Evolutionary conservation across 2,888 invertebrate genomes (phyloP).

Genomic region (Callyntrura sp.): DNA sequence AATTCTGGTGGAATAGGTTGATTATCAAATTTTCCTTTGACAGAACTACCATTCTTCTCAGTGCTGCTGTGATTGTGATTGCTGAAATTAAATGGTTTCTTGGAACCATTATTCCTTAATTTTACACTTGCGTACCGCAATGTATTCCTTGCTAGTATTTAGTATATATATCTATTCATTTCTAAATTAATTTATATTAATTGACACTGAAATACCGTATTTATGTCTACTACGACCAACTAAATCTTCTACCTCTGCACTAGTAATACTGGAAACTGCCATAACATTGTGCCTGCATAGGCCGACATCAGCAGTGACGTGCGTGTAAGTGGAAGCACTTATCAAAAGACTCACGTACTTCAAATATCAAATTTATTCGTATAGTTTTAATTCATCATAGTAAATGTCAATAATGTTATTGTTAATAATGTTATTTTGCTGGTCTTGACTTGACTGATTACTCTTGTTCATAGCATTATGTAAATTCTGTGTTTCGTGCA

Average conservation of each 20-base stretch:
- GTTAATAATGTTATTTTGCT: too few relatives aligned
- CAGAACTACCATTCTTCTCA: constrained; percentile 36
- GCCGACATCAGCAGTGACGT: not conserved
- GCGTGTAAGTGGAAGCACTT: too few relatives aligned
- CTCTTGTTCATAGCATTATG: not conserved
- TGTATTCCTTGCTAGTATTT: not conserved
- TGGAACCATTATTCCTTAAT: constrained; percentile 67
- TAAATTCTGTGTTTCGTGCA: not conserved
- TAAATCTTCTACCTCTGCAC: too few relatives aligned
- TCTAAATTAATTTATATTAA: not conserved
- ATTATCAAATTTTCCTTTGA: constrained; percentile 6
- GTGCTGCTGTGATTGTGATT: constrained; percentile 54
- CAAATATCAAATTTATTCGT: too few relatives aligned
- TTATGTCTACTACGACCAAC: too few relatives aligned
- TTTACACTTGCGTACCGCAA: not conserved
- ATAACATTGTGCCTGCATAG: not conserved
- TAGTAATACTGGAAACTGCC: too few relatives aligned
- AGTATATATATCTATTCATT: too few relatives aligned
- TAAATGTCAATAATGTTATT: too few relatives aligned
- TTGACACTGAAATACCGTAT: too few relatives aligned
- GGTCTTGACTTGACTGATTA: not conserved
- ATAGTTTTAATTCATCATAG: too few relatives aligned
- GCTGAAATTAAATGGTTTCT: constrained; percentile 57
- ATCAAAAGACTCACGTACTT: too few relatives aligned
- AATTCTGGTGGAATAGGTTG: constrained; percentile 33